Evolutionary conservation across 2,888 invertebrate genomes (phyloP), one percentile per base, ranked within the genome.

Genomic region (Danaus chrysippus): DNA sequence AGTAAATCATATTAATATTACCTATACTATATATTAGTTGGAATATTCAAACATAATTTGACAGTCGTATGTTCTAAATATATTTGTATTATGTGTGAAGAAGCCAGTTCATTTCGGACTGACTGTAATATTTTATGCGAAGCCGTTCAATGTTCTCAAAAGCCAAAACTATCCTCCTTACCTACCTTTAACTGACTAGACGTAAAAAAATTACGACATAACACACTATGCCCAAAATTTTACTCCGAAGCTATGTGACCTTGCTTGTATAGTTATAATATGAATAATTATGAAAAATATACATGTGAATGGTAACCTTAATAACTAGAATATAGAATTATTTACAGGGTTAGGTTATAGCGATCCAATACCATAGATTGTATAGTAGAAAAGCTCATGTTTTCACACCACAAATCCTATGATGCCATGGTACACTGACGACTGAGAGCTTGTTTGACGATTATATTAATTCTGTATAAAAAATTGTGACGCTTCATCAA

Each of bases 181-280:
- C 72, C 79, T 81, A 81, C 78, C 73, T 76, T 79, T 79, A 83
- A 84, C 82, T 90, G 89, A 90, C 89, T 90, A 90, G 89, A 86
- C 79, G 84, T 84, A 86, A 85, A 82, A 34, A 79, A 82, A 72
- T 73, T 74, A 75, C 75, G 77, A 79, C 79, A 75, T 76, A 75
- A 65, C 68, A 65, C 68, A 76, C 65, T 74, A 76, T 70, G 77
- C 76, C 81, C 69, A 76, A 72, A 76, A 79, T 77, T 83, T 87
- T 84, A 85, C 82, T 80, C 79, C 74, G 72, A 82, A 81, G 81
- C 80, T 73, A 79, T 73, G 72, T 76, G 77, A 77, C 69, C 64
- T 73, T 78, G 59, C 62, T 42, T 58, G 70, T 72, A 70, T 73
- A 68, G 71, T 65, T 71, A 67, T 73, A 73, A 72, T 75, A 71